phyloP scores from a whole-genome alignment of 2,888 invertebrate genomes.

The Drosophila paramelanica region DNA sequence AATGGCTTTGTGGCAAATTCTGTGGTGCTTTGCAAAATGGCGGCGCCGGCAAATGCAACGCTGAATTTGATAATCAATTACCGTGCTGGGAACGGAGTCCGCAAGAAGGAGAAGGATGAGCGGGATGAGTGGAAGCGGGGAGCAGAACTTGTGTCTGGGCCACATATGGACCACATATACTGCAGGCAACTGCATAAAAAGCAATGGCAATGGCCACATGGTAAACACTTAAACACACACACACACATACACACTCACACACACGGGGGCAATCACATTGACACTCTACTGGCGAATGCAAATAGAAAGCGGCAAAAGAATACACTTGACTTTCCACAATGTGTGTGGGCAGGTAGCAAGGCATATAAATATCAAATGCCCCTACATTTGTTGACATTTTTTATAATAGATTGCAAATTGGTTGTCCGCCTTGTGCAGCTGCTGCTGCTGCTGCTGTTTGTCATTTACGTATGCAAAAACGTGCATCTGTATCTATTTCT shows the following conservation, averaged over 20 bases:
- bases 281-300: constrained; percentile 35
- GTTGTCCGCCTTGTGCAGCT: constrained; percentile 64
- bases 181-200: constrained; percentile 48
- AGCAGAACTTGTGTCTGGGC: constrained; percentile 25
- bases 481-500: constrained; percentile 7
- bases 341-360: constrained; percentile 42
- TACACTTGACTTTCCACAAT: constrained; percentile 57
- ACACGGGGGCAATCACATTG: constrained; percentile 45
- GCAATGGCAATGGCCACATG: constrained; percentile 37
- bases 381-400: constrained; percentile 62
- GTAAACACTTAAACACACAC: constrained; percentile 16
- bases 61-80: constrained; percentile 80
- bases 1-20: constrained; percentile 40
- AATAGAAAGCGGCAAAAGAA: constrained; percentile 49
- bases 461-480: constrained; percentile 10
- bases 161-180: constrained; percentile 60
- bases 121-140: neutral
- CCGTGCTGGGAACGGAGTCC: constrained; percentile 37
- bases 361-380: constrained; percentile 64
- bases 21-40: constrained; percentile 46
- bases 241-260: constrained; percentile 10
- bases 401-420: constrained; percentile 75
- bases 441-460: constrained; percentile 30
- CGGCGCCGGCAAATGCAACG: constrained; percentile 60
- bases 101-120: neutral